Percentiles rank a stretch among this genome's conserved stretches.
Conservation (phyloP, 2,888 invertebrate genomes). For the Drosophila kanekoi region DNA sequence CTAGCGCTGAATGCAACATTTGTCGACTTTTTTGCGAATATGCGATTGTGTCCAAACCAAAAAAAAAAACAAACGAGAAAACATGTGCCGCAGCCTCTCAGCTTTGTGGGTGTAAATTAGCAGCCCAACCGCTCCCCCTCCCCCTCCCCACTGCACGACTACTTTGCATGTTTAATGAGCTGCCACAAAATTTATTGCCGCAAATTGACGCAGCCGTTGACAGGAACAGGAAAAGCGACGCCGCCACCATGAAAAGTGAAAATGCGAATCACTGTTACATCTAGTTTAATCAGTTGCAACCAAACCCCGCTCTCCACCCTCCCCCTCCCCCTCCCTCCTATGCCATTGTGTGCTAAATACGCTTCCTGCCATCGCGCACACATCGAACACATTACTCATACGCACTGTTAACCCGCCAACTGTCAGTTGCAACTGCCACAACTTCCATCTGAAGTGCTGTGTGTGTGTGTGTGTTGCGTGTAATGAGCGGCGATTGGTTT, state of each 20-base stretch:
- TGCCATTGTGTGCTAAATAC: conserved; percentile 76
- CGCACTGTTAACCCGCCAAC: conserved; percentile 67
- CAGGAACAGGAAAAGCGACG: conserved; percentile 65
- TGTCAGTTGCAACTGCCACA: conserved; percentile 26
- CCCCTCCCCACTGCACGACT: not conserved
- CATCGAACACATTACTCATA: conserved; percentile 69
- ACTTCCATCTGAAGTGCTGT: conserved; percentile 15
- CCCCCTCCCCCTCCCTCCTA: not conserved
- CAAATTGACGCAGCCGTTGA: conserved; percentile 59
- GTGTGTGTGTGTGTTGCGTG: conserved; percentile 33
- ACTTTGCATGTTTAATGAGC: conserved; percentile 77
- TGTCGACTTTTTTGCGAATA: conserved; percentile 55
- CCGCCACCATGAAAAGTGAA: conserved; percentile 61
- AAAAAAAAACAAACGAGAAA: conserved; percentile 50
- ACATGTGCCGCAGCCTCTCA: conserved; percentile 16
- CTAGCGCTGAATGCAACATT: conserved; percentile 53
- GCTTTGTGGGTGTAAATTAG: conserved; percentile 39
- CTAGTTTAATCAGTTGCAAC: conserved; percentile 30
- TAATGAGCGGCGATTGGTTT: conserved; percentile 46
- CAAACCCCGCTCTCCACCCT: not conserved
- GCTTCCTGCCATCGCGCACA: conserved; percentile 64
- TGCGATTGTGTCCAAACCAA: conserved; percentile 66
- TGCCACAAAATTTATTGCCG: conserved; percentile 70
- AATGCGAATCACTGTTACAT: conserved; percentile 66
- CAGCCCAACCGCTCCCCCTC: not conserved